phyloP scores from a whole-genome alignment of 2,888 invertebrate genomes.

The Empis livida region DNA sequence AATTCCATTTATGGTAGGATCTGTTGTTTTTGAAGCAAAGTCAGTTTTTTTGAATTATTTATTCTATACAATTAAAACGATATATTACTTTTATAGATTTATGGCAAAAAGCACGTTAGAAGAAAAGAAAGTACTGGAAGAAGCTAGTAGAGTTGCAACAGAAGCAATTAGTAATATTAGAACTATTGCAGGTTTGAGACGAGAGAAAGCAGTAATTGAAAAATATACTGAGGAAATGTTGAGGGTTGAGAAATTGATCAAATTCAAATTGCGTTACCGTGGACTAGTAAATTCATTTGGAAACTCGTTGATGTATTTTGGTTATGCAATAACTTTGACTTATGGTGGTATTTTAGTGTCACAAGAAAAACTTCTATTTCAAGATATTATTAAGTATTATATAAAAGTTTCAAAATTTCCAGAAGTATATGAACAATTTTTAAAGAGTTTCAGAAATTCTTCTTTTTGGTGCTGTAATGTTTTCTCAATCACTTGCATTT shows the following conservation, averaged over 20 bases:
- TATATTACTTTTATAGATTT: no score
- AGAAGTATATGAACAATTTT: not conserved
- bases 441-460: slow-evolving; percentile 58
- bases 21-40: slow-evolving; percentile 54
- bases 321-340: slow-evolving; percentile 56
- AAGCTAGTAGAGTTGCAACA: slow-evolving; percentile 56
- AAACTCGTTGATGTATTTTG: slow-evolving; percentile 56
- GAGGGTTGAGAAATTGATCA: slow-evolving; percentile 39
- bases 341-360: slow-evolving; percentile 61
- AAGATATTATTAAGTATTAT: slow-evolving; percentile 62
- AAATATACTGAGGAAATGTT: slow-evolving; percentile 40
- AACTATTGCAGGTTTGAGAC: slow-evolving; percentile 54
- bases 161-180: slow-evolving; percentile 62
- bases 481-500: slow-evolving; percentile 64
- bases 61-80: no score
- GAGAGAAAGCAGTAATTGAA: slow-evolving; percentile 48
- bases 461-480: slow-evolving; percentile 68
- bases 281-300: slow-evolving; percentile 59
- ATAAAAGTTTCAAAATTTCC: not conserved
- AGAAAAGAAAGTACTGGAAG: slow-evolving; percentile 51
- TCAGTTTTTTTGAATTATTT: no score
- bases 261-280: slow-evolving; percentile 47
- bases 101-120: slow-evolving; percentile 46
- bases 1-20: slow-evolving; percentile 54
- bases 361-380: slow-evolving; percentile 46